phyloP scores from a whole-genome alignment of 2,113 vertebrate species.

The Ia io region DNA sequence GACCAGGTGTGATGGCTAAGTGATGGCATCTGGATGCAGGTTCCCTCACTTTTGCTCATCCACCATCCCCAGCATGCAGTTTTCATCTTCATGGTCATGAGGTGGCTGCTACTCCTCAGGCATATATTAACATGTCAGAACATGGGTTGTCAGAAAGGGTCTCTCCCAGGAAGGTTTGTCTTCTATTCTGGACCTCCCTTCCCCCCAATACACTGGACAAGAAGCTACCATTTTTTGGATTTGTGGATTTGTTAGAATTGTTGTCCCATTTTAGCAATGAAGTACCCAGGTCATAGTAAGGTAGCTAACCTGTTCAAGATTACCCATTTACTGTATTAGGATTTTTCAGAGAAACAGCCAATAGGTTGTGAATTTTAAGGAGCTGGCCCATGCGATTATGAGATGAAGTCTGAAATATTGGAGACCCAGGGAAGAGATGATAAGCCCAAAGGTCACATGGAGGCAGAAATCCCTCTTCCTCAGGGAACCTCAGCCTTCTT shows the following conservation, averaged over 20 bases:
- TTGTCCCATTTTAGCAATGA: background rate
- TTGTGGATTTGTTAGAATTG: background rate
- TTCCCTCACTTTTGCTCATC: background rate
- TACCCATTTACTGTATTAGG: background rate
- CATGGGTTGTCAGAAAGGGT: too few relatives aligned
- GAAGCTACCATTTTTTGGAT: background rate
- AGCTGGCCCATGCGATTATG: background rate
- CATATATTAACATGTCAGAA: background rate
- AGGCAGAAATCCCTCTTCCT: background rate
- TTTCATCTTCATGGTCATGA: background rate
- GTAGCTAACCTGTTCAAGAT: background rate
- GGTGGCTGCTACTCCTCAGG: background rate
- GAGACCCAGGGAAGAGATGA: background rate
- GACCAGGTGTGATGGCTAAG: background rate
- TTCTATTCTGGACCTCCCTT: background rate
- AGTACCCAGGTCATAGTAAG: background rate
- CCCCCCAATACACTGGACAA: too few relatives aligned
- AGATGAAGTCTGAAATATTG: background rate
- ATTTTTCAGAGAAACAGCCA: background rate
- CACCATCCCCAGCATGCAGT: background rate
- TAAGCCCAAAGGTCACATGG: fast-evolving
- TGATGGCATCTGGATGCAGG: background rate
- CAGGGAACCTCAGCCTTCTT: background rate
- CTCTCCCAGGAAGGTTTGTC: background rate
- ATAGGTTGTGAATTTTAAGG: background rate